Evolutionary conservation across 2,888 invertebrate species (phyloP).

Genomic region (Campoplex capitator): DNA sequence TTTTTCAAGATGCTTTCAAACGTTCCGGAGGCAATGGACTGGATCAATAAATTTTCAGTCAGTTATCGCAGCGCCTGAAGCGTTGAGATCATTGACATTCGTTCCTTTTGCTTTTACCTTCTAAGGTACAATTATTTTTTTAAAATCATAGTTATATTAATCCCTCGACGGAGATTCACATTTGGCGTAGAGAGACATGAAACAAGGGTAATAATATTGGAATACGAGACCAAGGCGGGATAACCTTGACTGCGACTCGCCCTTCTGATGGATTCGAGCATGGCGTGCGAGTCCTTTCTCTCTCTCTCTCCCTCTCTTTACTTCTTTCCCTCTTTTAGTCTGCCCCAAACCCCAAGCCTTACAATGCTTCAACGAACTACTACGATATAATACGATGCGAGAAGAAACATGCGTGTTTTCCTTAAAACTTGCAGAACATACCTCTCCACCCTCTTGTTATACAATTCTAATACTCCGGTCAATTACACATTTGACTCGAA

Average conservation of each 20-base stretch:
- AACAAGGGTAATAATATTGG: slow-evolving; percentile 32
- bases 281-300: slow-evolving; percentile 74
- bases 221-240: slow-evolving; percentile 56
- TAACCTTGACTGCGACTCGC: slow-evolving; percentile 77
- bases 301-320: neutral
- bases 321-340: slow-evolving; percentile 25
- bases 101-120: too few relatives aligned
- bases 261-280: slow-evolving; percentile 78
- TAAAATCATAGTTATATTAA: neutral
- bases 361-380: slow-evolving; percentile 22
- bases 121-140: too few relatives aligned
- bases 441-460: slow-evolving; percentile 65
- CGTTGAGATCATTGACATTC: too few relatives aligned
- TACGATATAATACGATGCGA: slow-evolving; percentile 43
- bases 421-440: slow-evolving; percentile 9
- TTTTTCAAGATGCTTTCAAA: neutral
- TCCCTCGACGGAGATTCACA: slow-evolving; percentile 21
- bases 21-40: neutral
- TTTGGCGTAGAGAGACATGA: slow-evolving; percentile 9
- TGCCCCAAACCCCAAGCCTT: slow-evolving; percentile 10
- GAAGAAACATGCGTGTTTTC: slow-evolving; percentile 37
- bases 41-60: neutral
- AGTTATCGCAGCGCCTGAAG: too few relatives aligned
- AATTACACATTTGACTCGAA: slow-evolving; percentile 66
- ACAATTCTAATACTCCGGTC: slow-evolving; percentile 66